Percentiles rank a stretch among this genome's conserved stretches.
Conservation (phyloP, 1,140 invertebrate species). For the Drosophila chauvacae region DNA sequence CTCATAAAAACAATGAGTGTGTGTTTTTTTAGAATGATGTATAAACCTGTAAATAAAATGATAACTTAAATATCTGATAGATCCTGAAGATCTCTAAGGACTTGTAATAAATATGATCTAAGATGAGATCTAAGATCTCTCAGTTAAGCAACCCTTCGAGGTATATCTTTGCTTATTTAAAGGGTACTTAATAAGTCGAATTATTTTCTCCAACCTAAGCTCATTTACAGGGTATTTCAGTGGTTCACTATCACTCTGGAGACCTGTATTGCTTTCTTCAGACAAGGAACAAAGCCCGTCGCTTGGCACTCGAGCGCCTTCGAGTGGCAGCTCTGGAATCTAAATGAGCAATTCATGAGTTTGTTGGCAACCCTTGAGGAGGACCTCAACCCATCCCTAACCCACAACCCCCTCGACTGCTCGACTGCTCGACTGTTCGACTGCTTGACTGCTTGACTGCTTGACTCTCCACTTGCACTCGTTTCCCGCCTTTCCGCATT, state of each 20-base stretch:
- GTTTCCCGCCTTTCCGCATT: constrained; percentile 21
- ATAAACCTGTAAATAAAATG: no score
- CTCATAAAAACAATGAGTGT: no score
- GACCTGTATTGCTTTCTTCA: constrained; percentile 8
- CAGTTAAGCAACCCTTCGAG: no score
- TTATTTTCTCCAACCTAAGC: no score
- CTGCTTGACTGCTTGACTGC: constrained; percentile 9
- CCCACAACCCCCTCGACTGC: neutral
- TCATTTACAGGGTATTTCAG: constrained; percentile 14
- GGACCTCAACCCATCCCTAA: constrained; percentile 5
- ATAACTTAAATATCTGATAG: neutral
- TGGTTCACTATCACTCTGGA: neutral
- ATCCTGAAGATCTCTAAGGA: no score
- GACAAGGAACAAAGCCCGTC: constrained; percentile 34
- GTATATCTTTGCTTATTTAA: no score
- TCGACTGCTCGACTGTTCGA: neutral
- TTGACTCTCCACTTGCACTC: constrained; percentile 33
- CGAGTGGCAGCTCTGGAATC: constrained; percentile 70
- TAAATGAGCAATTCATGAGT: constrained; percentile 81
- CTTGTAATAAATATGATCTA: neutral
- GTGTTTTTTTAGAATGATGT: no score
- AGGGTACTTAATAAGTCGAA: no score
- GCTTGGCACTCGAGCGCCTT: constrained; percentile 64
- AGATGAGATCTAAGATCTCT: no score
- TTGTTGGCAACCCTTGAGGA: constrained; percentile 76